Base-by-base conservation (phyloP, 2,113 vertebrate species). In the Alethe diademata region DNA sequence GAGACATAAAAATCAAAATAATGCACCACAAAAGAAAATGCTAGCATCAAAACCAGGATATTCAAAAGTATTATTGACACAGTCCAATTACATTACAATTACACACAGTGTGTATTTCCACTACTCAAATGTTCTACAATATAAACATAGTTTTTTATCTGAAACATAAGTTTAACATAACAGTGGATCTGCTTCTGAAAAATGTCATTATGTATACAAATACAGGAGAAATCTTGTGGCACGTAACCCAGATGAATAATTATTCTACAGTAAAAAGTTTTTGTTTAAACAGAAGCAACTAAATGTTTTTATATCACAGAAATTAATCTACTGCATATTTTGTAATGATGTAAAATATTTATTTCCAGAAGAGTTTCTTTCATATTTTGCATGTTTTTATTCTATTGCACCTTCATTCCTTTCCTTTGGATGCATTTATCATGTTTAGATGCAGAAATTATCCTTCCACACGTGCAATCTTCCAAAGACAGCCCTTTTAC, bases 161-260 rank as follows among this genome's bases (percentile, higher is more conserved):
- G 67, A 94, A 93, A 62, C 2, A 0, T 22, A 81, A 78, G 36
- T 86, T 92, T 93, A 51, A 61, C 13, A 13, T 61, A 92, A 71
- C 7, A 87, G 48, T 71, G 91, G 57, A 93, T 67, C 19, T 83
- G 56, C 72, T 93, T 88, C 86, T 88, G 72, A 94, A 97, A 92
- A 92, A 86, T 86, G 75, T 71, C 88, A 64, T 42, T 48, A 70
- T 54, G 83, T 60, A 64, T 31, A 86, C 35, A 93, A 96, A 95
- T 35, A 90, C 7, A 94, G 69, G 24, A 94, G 35, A 42, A 90
- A 67, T 56, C 40, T 70, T 58, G 67, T 79, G 60, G 64, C 62
- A 86, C 79, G 47, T 76, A 83, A 93, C 29, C 38, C 45, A 43
- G 26, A 90, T 0, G 3, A 78, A 76, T n/a, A 86, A 83, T 62